Evolutionary conservation across 2,888 invertebrate species (phyloP), one percentile per base, ranked within the genome.

Genomic region (Shargacucullia verbasci): DNA sequence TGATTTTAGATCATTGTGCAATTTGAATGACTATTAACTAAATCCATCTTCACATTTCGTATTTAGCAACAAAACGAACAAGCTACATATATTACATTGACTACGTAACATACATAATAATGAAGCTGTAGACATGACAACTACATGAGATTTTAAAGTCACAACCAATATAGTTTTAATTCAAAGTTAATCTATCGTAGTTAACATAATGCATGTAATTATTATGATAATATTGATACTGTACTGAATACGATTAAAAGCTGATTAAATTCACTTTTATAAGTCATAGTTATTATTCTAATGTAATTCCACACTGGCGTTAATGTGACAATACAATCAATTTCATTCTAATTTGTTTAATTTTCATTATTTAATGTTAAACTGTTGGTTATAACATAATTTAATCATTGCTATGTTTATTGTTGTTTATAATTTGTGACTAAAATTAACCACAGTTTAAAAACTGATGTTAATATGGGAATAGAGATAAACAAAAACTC

Each of bases 401-500:
- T 39, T 29, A 37, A 41, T 0, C n/a, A 15, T 44, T 38, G 15
- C 31, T 31, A 31, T 49, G 29, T 54, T 48, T 38, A 54, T 35
- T 48, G 27, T 31, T 44, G 41, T 43, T 43, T 37, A 50, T 29
- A 34, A 34, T 9, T 27, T 39, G 31, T 56, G 43, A n/a, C 33
- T n/a, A n/a, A n/a, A 14, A 11, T 45, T 44, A 25, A 15, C 25
- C 27, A 39, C 29, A 43, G 39, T 33, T 55, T 44, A 9, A 33
- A 34, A 29, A 20, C 4, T n/a, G 35, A 13, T 13, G 14, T 10
- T 11, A 7, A 11, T 38, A 1, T 27, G 29, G 4, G 10, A 35
- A 15, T 39, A 13, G 10, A 29, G 13, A 11, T 11, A 4, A 25
- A 27, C 35, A 34, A 64, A 25, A 12, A 91, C 94, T 95, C 74